A percentile compares a stretch with the other conserved stretches of the same genome.
Evolutionary conservation across 2,888 invertebrate genomes (phyloP).

Genomic region (Melinopterus prodromus): DNA sequence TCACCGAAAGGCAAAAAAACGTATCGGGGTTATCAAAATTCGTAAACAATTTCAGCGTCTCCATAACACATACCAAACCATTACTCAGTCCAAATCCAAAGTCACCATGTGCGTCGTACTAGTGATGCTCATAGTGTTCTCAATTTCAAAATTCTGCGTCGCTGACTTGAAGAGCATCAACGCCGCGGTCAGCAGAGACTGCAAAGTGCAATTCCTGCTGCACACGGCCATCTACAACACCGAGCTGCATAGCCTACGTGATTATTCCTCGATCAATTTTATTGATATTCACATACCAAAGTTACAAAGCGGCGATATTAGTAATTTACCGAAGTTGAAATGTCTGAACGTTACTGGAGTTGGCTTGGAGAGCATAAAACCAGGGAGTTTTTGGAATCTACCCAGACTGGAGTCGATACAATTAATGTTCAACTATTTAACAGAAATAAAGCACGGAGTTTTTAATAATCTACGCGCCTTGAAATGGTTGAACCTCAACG

Average conservation of each 20-base stretch:
- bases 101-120: not conserved
- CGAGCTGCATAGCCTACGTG: not conserved
- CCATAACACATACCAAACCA: too few species aligned
- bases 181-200: not conserved
- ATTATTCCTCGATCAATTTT: conserved; percentile 7
- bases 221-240: conserved; percentile 13
- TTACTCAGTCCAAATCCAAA: not conserved
- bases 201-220: conserved; percentile 4
- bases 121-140: not conserved
- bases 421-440: not conserved
- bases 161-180: conserved; percentile 9
- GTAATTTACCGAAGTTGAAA: conserved; percentile 12
- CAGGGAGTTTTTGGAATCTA: conserved; percentile 9
- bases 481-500: conserved; percentile 8
- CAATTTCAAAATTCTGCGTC: not conserved
- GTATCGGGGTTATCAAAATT: not conserved
- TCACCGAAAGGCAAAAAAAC: not conserved
- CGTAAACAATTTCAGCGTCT: too few species aligned
- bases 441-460: conserved; percentile 11
- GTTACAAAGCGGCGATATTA: conserved; percentile 7
- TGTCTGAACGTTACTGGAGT: not conserved
- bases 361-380: not conserved
- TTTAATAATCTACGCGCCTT: conserved; percentile 5
- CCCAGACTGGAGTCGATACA: not conserved
- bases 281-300: not conserved